These are phyloP conservation scores for Taxidea taxus DNA, from an alignment of 2,113 vertebrate species.

Conservation along the genomic window DNA sequence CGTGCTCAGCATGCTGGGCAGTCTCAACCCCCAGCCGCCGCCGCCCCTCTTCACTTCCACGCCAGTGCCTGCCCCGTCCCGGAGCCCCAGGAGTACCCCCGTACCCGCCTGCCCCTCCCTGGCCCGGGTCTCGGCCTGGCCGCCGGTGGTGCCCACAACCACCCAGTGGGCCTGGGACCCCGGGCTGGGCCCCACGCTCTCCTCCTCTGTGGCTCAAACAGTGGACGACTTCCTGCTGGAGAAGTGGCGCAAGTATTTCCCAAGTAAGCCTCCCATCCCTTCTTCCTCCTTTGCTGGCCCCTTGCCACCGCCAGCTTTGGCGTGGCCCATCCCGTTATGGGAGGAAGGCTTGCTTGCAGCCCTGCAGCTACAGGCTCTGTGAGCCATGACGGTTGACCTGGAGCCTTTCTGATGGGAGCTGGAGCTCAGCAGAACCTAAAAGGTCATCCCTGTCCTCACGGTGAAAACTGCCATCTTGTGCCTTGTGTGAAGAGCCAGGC, in stretches of 20 bases:
- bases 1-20: slow-evolving; percentile 84
- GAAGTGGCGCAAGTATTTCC: slow-evolving; percentile 89
- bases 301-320: neutral
- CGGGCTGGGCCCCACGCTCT: neutral
- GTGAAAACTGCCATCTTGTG: neutral
- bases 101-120: slow-evolving; percentile 7
- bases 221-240: slow-evolving; percentile 83
- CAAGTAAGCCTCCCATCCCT: slow-evolving; percentile 80
- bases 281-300: no score
- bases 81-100: neutral
- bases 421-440: neutral
- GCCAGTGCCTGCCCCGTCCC: neutral
- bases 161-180: slow-evolving; percentile 77
- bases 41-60: slow-evolving; percentile 49
- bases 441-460: neutral
- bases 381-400: neutral
- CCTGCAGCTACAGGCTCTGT: neutral
- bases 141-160: neutral
- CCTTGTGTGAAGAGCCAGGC: neutral
- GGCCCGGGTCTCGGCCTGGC: neutral
- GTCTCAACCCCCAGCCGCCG: slow-evolving; percentile 66
- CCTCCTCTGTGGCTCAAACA: slow-evolving; percentile 37
- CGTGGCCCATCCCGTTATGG: neutral
- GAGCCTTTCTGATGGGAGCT: neutral
- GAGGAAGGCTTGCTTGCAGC: neutral